A percentile compares a stretch with the other conserved stretches of the same genome.
Evolutionary conservation across 2,113 vertebrate species (phyloP).

Genomic region (Leucosticte australis): DNA sequence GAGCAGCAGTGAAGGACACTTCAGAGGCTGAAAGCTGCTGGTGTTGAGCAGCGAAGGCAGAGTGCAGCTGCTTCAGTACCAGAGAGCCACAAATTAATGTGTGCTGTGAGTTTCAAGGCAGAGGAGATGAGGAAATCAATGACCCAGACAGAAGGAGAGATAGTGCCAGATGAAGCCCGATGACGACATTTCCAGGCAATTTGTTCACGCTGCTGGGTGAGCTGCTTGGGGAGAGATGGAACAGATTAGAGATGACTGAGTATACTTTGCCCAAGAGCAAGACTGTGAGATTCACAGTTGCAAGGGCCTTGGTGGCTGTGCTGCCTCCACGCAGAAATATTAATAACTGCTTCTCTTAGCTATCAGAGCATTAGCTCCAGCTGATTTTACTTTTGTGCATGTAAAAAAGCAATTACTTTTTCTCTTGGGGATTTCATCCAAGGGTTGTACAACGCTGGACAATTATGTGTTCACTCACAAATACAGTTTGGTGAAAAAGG

Average conservation of each 20-base stretch:
- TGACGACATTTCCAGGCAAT: slow-evolving; percentile 65
- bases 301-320: neutral
- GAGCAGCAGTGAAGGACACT: slow-evolving; percentile 40
- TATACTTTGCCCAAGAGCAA: slow-evolving; percentile 25
- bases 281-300: neutral
- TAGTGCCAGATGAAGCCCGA: slow-evolving; percentile 26
- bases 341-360: slow-evolving; percentile 14
- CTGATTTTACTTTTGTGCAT: slow-evolving; percentile 13
- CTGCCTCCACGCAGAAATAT: neutral
- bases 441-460: neutral
- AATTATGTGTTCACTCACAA: neutral
- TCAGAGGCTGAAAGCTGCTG: slow-evolving; percentile 30
- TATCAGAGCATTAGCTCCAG: neutral
- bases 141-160: slow-evolving; percentile 37
- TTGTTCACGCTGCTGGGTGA: slow-evolving; percentile 47
- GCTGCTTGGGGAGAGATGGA: slow-evolving; percentile 37
- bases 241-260: slow-evolving; percentile 18
- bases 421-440: neutral
- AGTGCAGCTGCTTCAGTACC: slow-evolving; percentile 6
- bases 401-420: slow-evolving; percentile 9
- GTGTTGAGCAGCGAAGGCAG: slow-evolving; percentile 9
- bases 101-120: slow-evolving; percentile 32
- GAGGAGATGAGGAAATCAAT: slow-evolving; percentile 62
- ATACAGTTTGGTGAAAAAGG: neutral
- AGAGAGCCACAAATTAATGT: slow-evolving; percentile 21